Evolutionary conservation across 2,113 vertebrate genomes (phyloP).

Genomic region (Melanostigma gelatinosum): DNA sequence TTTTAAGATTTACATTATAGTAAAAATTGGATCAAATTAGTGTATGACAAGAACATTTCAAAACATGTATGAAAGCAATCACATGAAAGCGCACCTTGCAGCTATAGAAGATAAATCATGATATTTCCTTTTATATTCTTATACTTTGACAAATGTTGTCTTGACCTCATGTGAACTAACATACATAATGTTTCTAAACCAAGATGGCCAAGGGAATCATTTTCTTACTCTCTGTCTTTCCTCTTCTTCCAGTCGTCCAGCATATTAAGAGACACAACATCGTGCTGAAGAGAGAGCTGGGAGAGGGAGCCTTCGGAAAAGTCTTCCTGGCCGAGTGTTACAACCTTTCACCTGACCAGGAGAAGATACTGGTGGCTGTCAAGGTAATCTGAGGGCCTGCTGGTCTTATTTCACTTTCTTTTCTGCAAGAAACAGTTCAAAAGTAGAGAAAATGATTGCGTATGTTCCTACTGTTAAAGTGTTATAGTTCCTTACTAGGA

Average conservation of each 20-base stretch:
- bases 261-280: slow-evolving; percentile 99
- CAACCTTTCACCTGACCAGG: slow-evolving; percentile 94
- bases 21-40: slow-evolving; percentile 12
- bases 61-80: background rate
- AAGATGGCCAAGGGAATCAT: background rate
- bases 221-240: slow-evolving; percentile 21
- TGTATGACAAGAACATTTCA: background rate
- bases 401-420: background rate
- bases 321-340: slow-evolving; percentile 98
- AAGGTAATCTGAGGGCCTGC: slow-evolving; percentile 86
- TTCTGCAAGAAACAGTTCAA: background rate
- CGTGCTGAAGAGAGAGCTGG: slow-evolving; percentile 96
- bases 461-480: background rate
- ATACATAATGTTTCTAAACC: background rate
- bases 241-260: slow-evolving; percentile 90
- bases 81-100: background rate
- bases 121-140: background rate
- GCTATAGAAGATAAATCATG: background rate
- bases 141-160: background rate
- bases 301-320: slow-evolving; percentile 98
- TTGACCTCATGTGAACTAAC: background rate
- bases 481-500: background rate
- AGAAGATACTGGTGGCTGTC: slow-evolving; percentile 98
- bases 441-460: background rate
- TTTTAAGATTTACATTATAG: slow-evolving; percentile 13